phyloP scores from a whole-genome alignment of 2,888 invertebrate species.

The Chaetogeoica ovagalla region DNA sequence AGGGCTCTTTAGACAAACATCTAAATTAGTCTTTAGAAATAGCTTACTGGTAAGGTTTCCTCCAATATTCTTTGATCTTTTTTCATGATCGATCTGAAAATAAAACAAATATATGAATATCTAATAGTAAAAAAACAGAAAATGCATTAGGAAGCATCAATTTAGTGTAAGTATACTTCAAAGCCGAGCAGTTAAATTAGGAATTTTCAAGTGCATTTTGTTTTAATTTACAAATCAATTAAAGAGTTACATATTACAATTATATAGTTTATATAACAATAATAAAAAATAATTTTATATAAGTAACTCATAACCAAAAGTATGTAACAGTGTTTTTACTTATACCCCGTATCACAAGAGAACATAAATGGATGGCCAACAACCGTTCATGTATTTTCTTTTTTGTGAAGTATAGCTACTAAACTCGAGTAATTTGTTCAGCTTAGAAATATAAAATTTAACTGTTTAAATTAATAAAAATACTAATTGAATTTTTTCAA shows the following conservation, averaged over 20 bases:
- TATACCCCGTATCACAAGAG: too few relatives aligned
- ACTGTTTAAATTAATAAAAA: background rate
- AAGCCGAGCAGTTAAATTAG: background rate
- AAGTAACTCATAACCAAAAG: too few relatives aligned
- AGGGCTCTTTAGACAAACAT: slow-evolving; percentile 22
- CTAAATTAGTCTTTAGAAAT: background rate
- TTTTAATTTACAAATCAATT: too few relatives aligned
- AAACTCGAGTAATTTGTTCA: background rate
- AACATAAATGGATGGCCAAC: too few relatives aligned
- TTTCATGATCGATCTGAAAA: slow-evolving; percentile 37
- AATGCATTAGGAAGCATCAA: background rate
- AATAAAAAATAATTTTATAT: too few relatives aligned
- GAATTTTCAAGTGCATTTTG: background rate
- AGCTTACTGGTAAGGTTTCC: background rate
- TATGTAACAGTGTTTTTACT: too few relatives aligned
- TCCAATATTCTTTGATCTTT: background rate
- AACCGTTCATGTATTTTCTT: background rate
- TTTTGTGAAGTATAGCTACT: background rate
- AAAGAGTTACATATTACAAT: too few relatives aligned
- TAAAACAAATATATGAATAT: background rate
- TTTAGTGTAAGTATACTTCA: too few relatives aligned
- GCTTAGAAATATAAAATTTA: background rate
- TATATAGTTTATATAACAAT: too few relatives aligned
- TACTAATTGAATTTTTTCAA: background rate
- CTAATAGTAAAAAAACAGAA: background rate